These are phyloP conservation scores for Nesometra sesokonis DNA, from an alignment of 35 echinoderm and acorn worm genomes.

Conservation along the genomic window DNA sequence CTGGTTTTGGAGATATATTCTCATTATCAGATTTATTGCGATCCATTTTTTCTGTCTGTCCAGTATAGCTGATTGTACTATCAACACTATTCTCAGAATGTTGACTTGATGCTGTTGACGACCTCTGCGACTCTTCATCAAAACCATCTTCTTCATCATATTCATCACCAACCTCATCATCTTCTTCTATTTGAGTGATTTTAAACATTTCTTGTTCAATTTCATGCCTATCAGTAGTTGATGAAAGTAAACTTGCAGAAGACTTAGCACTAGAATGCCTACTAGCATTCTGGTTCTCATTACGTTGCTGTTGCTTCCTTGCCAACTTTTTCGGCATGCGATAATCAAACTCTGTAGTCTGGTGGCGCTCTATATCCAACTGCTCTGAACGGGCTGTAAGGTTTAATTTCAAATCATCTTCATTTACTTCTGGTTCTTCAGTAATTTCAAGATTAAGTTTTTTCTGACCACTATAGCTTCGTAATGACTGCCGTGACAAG, in stretches of 20 bases:
- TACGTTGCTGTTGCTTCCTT: neutral
- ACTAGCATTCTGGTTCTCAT: conserved; percentile 59
- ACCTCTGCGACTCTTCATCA: conserved; percentile 9
- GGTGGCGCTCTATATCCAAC: conserved; percentile 39
- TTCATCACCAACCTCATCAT: neutral
- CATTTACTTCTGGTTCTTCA: conserved; percentile 26
- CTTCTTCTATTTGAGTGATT: neutral
- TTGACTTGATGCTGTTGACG: conserved; percentile 7
- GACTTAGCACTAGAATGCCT: neutral
- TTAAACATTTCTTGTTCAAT: neutral
- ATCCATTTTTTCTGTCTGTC: neutral
- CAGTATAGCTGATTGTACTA: neutral
- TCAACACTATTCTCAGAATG: neutral
- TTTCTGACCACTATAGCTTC: conserved; percentile 24
- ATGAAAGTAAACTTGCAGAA: neutral
- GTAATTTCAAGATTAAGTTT: conserved; percentile 6
- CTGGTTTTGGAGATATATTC: neutral
- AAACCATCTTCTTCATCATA: conserved; percentile 1
- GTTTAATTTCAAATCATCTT: conserved; percentile 41
- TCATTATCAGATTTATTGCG: neutral
- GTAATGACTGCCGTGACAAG: conserved; percentile 24
- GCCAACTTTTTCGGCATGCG: neutral
- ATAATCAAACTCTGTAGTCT: conserved; percentile 62
- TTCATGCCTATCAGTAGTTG: neutral
- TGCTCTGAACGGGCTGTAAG: conserved; percentile 49